A percentile compares a stretch with the other conserved stretches of the same genome.
phyloP scores from a whole-genome alignment of 2,797 vertebrate species.

The Sebastes matsubarae region DNA sequence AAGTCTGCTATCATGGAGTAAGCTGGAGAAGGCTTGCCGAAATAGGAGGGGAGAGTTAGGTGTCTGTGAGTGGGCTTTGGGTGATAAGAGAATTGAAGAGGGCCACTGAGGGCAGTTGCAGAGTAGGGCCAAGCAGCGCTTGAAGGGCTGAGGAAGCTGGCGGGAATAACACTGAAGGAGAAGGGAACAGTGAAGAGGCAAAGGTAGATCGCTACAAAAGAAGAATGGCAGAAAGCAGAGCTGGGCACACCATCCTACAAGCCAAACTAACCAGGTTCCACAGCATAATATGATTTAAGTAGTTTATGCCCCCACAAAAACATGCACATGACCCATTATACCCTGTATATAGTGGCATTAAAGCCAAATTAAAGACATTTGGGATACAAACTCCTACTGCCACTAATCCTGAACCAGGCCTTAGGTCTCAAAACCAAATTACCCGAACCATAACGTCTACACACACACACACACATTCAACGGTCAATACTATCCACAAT shows the following conservation, averaged over 20 bases:
- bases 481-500: background rate
- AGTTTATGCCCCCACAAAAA: background rate
- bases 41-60: slow-evolving; percentile 31
- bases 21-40: slow-evolving; percentile 15
- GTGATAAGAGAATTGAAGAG: slow-evolving; percentile 47
- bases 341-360: background rate
- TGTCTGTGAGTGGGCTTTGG: slow-evolving; percentile 20
- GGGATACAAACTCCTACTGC: background rate
- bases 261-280: background rate
- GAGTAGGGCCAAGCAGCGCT: background rate
- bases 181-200: background rate
- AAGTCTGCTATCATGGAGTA: slow-evolving; percentile 32
- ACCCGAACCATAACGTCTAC: background rate
- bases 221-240: background rate
- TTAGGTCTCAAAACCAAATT: background rate
- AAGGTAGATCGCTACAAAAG: background rate
- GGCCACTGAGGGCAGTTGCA: slow-evolving; percentile 22
- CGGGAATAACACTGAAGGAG: slow-evolving; percentile 5
- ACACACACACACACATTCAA: background rate
- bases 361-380: background rate
- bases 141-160: background rate
- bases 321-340: background rate
- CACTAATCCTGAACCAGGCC: background rate
- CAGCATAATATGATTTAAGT: background rate
- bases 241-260: background rate